These are phyloP conservation scores for Tragopan temminckii DNA, from an alignment of 2,797 vertebrate species.

Conservation along the genomic window DNA sequence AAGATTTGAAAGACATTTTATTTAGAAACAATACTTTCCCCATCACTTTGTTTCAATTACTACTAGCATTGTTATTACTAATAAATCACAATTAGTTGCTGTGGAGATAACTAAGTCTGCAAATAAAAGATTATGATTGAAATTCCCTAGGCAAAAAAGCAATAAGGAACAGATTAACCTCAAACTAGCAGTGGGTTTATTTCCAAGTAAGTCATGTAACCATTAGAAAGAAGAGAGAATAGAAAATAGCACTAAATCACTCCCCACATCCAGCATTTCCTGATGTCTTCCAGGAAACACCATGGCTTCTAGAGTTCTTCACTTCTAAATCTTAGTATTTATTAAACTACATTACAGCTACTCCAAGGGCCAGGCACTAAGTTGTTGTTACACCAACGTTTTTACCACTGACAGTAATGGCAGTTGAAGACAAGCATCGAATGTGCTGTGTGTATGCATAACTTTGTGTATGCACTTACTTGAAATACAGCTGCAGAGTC, in stretches of 20 bases:
- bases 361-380: neutral
- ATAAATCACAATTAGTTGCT: conserved; percentile 20
- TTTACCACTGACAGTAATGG: neutral
- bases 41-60: neutral
- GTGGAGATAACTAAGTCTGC: neutral
- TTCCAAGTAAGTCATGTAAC: neutral
- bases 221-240: neutral
- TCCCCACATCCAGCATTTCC: neutral
- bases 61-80: neutral
- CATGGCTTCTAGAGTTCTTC: neutral
- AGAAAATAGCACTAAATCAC: neutral
- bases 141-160: neutral
- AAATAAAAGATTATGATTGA: conserved; percentile 26
- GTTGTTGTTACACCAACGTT: fast-evolving
- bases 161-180: neutral
- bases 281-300: neutral
- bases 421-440: neutral
- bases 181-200: neutral
- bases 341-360: neutral
- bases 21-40: neutral
- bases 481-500: neutral
- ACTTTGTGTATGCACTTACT: fast-evolving
- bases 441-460: fast-evolving
- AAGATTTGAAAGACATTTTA: neutral
- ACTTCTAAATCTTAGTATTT: neutral